A percentile compares a stretch with the other conserved stretches of the same genome.
These are phyloP conservation scores for Glossosoma conforme DNA, from an alignment of 1,140 invertebrate species.

Conservation along the genomic window DNA sequence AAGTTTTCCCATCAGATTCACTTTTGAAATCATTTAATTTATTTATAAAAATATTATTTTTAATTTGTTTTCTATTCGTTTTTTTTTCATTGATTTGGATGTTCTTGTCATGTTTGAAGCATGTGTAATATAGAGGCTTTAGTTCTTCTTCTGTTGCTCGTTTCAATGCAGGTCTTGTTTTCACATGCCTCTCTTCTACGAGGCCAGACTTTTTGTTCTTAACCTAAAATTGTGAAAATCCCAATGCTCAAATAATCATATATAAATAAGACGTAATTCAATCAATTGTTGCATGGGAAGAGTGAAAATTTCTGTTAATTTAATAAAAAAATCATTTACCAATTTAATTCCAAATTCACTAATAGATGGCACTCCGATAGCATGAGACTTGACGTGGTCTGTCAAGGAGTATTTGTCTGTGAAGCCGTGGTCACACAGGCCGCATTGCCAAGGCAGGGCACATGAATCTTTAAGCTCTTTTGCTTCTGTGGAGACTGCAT, in stretches of 20 bases:
- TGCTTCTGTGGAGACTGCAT: too few relatives aligned
- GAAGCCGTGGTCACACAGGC: not conserved
- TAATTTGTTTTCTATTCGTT: too few relatives aligned
- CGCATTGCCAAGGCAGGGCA: slow-evolving; percentile 10
- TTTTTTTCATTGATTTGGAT: too few relatives aligned
- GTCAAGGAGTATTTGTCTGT: not conserved
- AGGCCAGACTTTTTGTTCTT: slow-evolving; percentile 4
- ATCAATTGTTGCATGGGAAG: too few relatives aligned
- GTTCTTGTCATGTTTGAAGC: too few relatives aligned
- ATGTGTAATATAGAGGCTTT: slow-evolving; percentile 2
- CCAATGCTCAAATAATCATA: not conserved
- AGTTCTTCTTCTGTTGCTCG: not conserved
- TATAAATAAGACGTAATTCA: too few relatives aligned
- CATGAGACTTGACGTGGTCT: not conserved
- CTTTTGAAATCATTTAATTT: too few relatives aligned
- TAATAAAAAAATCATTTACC: slow-evolving; percentile 1
- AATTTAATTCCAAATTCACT: slow-evolving; percentile 6
- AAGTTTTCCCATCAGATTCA: too few relatives aligned
- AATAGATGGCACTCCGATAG: not conserved
- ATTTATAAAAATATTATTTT: too few relatives aligned
- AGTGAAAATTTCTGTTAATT: too few relatives aligned
- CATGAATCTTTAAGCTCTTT: too few relatives aligned
- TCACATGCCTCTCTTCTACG: not conserved
- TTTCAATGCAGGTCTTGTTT: not conserved
- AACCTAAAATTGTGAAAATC: slow-evolving; percentile 1